Conservation (phyloP, 2,797 vertebrate species). For the Notolepis coatsorum region DNA sequence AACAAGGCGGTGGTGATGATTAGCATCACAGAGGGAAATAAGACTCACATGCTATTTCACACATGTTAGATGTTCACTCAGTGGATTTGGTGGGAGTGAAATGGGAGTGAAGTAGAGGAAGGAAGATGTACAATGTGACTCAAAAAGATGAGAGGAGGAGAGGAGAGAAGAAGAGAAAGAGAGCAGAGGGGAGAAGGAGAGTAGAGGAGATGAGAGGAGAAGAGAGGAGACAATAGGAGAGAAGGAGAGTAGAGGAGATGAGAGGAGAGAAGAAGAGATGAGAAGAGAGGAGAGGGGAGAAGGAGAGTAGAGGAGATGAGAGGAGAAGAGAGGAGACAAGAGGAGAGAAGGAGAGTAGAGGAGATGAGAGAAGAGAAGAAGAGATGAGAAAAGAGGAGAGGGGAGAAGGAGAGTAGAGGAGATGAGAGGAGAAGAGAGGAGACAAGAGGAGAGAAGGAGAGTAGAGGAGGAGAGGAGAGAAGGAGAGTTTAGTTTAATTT, state of each 20-base stretch:
- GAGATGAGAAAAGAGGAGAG: neutral
- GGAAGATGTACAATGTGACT: too few species aligned
- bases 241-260: too few species aligned
- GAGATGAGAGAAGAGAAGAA: neutral
- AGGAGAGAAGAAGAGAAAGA: slow-evolving; percentile 4
- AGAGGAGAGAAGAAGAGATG: neutral
- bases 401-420: slow-evolving; percentile 21
- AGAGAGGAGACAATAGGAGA: neutral
- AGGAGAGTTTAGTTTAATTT: too few species aligned
- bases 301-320: neutral
- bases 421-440: neutral
- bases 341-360: neutral
- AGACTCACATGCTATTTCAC: too few species aligned
- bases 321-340: neutral
- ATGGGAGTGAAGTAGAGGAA: neutral
- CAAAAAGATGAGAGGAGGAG: neutral
- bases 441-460: too few species aligned
- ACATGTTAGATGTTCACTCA: too few species aligned
- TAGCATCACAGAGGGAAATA: too few species aligned
- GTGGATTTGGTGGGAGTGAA: neutral
- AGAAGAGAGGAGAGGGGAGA: neutral
- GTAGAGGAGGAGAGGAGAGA: neutral
- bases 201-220: neutral
- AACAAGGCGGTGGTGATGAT: too few species aligned
- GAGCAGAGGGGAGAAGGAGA: neutral